Percentiles rank a stretch among this genome's conserved stretches.
Conservation (phyloP, 2,797 vertebrate species). For the Mus minutoides region DNA sequence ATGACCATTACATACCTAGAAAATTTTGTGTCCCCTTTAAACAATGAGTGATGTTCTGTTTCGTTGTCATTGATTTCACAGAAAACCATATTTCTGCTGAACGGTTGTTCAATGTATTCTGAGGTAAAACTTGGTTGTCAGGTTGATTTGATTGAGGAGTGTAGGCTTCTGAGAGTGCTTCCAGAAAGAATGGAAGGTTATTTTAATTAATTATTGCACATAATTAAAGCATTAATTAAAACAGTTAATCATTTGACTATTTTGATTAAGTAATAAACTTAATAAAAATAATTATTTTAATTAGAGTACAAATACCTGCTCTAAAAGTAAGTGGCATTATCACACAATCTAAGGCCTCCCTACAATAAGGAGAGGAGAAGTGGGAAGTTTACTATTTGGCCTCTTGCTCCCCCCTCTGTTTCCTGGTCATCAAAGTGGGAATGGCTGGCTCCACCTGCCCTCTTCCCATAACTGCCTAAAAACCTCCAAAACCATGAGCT, state of each 20-base stretch:
- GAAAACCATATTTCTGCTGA: constrained; percentile 44
- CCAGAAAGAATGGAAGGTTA: neutral
- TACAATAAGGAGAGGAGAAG: neutral
- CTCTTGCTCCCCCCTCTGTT: too few relatives aligned
- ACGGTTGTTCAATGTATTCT: neutral
- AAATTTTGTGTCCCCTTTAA: neutral
- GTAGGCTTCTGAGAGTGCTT: neutral
- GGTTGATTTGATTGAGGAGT: neutral
- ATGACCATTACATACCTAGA: neutral
- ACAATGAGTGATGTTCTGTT: neutral
- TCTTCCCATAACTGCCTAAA: too few relatives aligned
- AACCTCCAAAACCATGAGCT: neutral
- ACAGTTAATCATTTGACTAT: neutral
- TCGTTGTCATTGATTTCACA: neutral
- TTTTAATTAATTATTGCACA: neutral
- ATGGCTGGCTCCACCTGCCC: neutral
- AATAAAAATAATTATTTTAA: neutral
- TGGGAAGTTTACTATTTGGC: too few relatives aligned
- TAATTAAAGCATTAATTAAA: neutral
- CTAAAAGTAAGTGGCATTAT: too few relatives aligned
- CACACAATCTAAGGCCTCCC: too few relatives aligned
- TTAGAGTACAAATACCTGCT: neutral
- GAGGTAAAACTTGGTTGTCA: neutral
- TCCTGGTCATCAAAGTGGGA: neutral
- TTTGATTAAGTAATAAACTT: neutral